Evolutionary conservation across 2,888 invertebrate species (phyloP), one percentile per base, ranked within the genome.

Genomic region (Habroteleia sp.): DNA sequence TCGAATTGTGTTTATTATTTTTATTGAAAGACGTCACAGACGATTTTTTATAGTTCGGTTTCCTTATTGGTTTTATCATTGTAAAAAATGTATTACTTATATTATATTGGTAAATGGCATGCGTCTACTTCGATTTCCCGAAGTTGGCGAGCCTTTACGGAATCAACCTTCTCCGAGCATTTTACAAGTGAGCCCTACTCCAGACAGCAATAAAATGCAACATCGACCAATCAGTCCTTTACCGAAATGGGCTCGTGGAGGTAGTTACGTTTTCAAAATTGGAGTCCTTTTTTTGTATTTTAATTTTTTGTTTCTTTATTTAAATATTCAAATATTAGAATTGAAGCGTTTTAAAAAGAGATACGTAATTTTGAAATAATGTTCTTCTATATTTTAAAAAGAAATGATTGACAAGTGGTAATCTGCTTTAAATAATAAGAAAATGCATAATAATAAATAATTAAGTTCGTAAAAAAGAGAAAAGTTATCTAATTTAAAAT

Each of bases 211-310:
- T 81, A 84, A 84, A 81, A 84, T 85, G 48, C 88, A 88, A 74
- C 89, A 87, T 74, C 88, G 90, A 63, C 88, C 90, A 63, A 83
- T 90, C 84, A 91, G 91, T 84, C 91, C 92, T 50, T 89, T 92
- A 80, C 92, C 92, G 58, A 90, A 90, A 84, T 91, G 91, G 91
- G 91, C 91, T 62, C 88, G 91, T 90, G 85, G 85, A 85, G 91
- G 91, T 91, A 91, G 82, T 82, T 48, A 54, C 10, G 35, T 33
- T 46, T 60, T 46, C 14, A 29, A 68, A 62, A 48, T 60, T 50
- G 29, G 41, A 62, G 42, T 20, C 56, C 39, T 41, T 27, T 0
- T 16, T 27, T 20, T 20, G 4, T 20, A 20, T 20, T 4, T 20
- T 20, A 3, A 20, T 20, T 20, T 20, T 4, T 4, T 20, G 2